A percentile compares a stretch with the other conserved stretches of the same genome.
phyloP scores from a whole-genome alignment of 2,888 invertebrate genomes.

The Zaprionus obscuricornis region DNA sequence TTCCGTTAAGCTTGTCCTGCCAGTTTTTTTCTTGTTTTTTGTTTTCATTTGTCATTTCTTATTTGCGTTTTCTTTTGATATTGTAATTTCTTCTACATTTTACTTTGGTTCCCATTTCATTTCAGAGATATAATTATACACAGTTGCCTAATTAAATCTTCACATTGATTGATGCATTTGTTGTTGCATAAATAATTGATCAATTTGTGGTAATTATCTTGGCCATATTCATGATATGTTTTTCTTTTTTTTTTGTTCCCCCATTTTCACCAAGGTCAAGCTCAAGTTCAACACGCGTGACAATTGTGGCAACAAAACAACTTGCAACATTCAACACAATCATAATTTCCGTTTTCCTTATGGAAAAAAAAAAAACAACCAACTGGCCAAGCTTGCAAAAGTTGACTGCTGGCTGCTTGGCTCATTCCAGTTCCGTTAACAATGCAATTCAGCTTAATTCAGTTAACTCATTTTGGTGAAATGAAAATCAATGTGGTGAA shows the following conservation, averaged over 20 bases:
- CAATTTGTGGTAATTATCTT: constrained; percentile 37
- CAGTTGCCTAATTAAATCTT: constrained; percentile 39
- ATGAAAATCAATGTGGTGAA: constrained; percentile 43
- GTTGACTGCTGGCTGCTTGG: constrained; percentile 15
- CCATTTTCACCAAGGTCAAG: constrained; percentile 75
- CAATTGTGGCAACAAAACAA: constrained; percentile 30
- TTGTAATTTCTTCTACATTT: constrained; percentile 10
- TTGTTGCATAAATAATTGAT: constrained; percentile 46
- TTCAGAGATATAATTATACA: constrained; percentile 38
- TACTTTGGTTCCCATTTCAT: not conserved
- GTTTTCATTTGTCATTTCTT: not conserved
- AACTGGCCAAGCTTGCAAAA: constrained; percentile 8
- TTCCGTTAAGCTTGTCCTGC: constrained; percentile 40
- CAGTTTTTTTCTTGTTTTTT: constrained; percentile 11
- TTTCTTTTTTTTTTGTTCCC: constrained; percentile 25
- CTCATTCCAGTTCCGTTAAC: constrained; percentile 57
- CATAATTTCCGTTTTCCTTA: constrained; percentile 68
- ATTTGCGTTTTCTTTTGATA: constrained; percentile 12
- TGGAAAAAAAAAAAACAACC: constrained; percentile 26
- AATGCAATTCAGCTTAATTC: constrained; percentile 25
- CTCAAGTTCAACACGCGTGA: constrained; percentile 74
- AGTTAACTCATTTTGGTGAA: constrained; percentile 42
- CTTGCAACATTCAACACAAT: constrained; percentile 20
- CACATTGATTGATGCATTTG: constrained; percentile 50
- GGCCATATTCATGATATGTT: constrained; percentile 11